Base-by-base conservation (phyloP, 1,140 invertebrate species). In the Papilio aristodemus region DNA sequence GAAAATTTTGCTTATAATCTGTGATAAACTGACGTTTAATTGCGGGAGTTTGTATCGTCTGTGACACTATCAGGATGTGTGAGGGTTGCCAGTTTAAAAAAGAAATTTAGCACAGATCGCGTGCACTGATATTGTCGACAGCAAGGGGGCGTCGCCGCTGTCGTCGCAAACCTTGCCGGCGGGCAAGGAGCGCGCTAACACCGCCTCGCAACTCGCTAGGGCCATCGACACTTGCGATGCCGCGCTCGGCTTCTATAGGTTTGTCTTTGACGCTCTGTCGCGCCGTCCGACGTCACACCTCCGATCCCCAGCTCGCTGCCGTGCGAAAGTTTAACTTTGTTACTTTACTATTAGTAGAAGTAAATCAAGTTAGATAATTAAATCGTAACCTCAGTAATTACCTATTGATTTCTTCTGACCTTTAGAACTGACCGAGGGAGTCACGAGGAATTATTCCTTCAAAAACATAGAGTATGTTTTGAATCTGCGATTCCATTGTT, bases 61-160 rank as follows among this genome's bases (percentile, higher is more conserved):
- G 17, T 46, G 43, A 46, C 43, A 17, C 46, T 54, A 19, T 22
- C 46, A 54, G 46, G 11, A 11, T 17, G 46, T 54, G 46, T 54
- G 2, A 54, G 46, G 19, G 46, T 54, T 54, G 46, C 46, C 46
- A 54, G 10, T 54, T 54, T 54, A 54, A 19, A 25, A 7, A 54
- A 54, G 22, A 22, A 54, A 22, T 43, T 7, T 4, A 22, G 46
- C 46, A 22, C 46, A 13, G 13, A 59, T 17, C 7, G 57, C 60
- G 43, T 66, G 64, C 58, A 67, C 19, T 41, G 11, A 67, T 71
- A 38, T 83, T 77, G 68, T 83, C 72, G 77, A 78, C 85, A 90
- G 87, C 80, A 84, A 83, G 76, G 76, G 79, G 72, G 80, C 59
- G 46, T 90, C 87, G 71, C 87, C 87, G 79, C 76, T 85, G 72